Base-by-base conservation (phyloP, 2,113 vertebrate species). In the Vidua macroura region DNA sequence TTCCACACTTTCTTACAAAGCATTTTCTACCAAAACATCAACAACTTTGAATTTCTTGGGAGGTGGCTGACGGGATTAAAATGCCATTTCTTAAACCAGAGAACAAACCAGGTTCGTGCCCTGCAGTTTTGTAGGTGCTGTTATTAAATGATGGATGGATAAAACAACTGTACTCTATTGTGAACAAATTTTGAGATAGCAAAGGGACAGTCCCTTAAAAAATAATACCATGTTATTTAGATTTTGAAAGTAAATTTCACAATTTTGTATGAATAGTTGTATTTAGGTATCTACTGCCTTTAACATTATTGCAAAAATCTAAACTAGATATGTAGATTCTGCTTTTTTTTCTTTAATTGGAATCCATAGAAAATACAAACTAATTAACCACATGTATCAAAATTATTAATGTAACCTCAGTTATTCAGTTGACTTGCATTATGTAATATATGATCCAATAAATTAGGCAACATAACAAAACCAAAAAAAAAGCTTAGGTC, bases 361-460 rank as follows among this genome's bases (percentile, higher is more conserved):
- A 64, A 95, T 90, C 62, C 77, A 31, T 28, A 85, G 80, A 84
- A 97, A 97, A 96, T 81, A 88, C 83, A 95, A 96, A 95, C 80
- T 97, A 98, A 97, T 97, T 97, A 97, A 82, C 79, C 64, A 86
- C 87, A 95, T 97, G 91, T 85, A 97, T 98, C 96, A 97, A 97
- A 96, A 97, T 96, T 97, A 96, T 95, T 95, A 89, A 96, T 90
- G 67, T 86, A 96, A 96, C 66, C 89, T 89, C 92, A 96, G 91
- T 95, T 96, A 94, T 91, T 96, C 94, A 60, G 73, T 92, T 95
- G 77, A 75, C 46, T 94, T 66, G 52, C 74, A 79, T 90, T 96
- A 77, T 84, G 89, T 96, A 95, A 95, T 97, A 96, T 91, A 97
- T 2, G 82, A 96, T 94, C 92, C 79, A 96, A 97, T 98, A 97